phyloP scores from a whole-genome alignment of 2,797 vertebrate species.

The Danio aesculapii region DNA sequence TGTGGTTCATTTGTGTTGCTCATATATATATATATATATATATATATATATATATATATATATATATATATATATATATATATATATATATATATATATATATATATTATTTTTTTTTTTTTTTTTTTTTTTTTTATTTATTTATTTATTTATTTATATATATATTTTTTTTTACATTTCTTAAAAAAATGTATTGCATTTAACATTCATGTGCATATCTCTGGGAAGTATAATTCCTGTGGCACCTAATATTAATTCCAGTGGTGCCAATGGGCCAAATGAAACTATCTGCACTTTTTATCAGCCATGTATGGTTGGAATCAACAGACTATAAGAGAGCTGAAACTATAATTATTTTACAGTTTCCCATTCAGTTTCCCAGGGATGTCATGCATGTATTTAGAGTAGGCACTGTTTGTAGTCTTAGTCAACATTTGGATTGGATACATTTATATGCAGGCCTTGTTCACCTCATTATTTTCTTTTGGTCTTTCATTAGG shows the following conservation, averaged over 20 bases:
- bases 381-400: neutral
- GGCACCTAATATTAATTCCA: constrained; percentile 47
- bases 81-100: too few species aligned
- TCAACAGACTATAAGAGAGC: constrained; percentile 40
- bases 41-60: too few species aligned
- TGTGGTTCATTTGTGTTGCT: neutral
- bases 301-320: constrained; percentile 13
- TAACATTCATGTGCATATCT: constrained; percentile 44
- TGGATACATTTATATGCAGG: too few species aligned
- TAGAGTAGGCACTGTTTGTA: neutral
- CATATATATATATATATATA: too few species aligned
- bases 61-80: too few species aligned
- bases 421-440: neutral
- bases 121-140: too few species aligned
- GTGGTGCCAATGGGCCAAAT: constrained; percentile 5
- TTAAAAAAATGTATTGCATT: neutral
- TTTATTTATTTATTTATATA: too few species aligned
- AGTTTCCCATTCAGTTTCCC: neutral
- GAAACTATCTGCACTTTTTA: constrained; percentile 49
- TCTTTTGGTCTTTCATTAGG: too few species aligned
- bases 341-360: neutral
- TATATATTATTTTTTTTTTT: too few species aligned
- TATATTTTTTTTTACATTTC: too few species aligned
- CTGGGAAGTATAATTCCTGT: constrained; percentile 22
- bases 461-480: too few species aligned